Evolutionary conservation across 1,140 invertebrate species (phyloP), one percentile per base, ranked within the genome.

Genomic region (Subanguina moxae): DNA sequence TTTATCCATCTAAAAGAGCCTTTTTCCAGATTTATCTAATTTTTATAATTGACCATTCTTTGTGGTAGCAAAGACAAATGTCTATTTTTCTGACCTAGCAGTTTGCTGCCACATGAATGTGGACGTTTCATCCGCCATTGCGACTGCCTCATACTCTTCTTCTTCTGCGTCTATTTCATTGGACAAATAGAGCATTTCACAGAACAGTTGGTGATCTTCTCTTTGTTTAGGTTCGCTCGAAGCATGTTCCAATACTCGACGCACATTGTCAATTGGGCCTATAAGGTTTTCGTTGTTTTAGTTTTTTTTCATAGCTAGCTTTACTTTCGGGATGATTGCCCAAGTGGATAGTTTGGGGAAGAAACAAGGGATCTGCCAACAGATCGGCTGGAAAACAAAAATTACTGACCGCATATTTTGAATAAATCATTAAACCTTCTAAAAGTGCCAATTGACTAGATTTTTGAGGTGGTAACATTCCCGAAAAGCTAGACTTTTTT

Each of bases 191-290:
- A 75, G 76, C 74, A 75, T 75, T 27, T 75, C 74, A 27, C 74
- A 75, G 48, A 78, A 30, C 38, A 43, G 23, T 28, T 28, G 45
- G n/a, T 61, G 42, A n/a, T n/a, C 25, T 19, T 25, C 38, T 13
- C 42, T 28, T 17, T 62, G 27, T 17, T 48, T 28, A 21, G 25
- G 52, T 13, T 62, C 70, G 3, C 62, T 52, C 0, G 45, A 15
- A 38, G 32, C 32, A 38, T 38, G 32, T 32, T 77, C 75, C 17
- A 75, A 28, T 1, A 75, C 23, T 32, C 61, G 38, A 13, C 75
- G 74, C 23, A 75, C 74, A 69, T 75, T 75, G 64, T 75, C 74
- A 43, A 77, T 75, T 19, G 74, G 74, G 58, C 72, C 73, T 64
- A 32, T 46, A 58, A 28, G 30, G 13, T 43, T 15, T 28, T 23